Evolutionary conservation across 2,797 vertebrate genomes (phyloP).

Genomic region (Leuciscus waleckii): DNA sequence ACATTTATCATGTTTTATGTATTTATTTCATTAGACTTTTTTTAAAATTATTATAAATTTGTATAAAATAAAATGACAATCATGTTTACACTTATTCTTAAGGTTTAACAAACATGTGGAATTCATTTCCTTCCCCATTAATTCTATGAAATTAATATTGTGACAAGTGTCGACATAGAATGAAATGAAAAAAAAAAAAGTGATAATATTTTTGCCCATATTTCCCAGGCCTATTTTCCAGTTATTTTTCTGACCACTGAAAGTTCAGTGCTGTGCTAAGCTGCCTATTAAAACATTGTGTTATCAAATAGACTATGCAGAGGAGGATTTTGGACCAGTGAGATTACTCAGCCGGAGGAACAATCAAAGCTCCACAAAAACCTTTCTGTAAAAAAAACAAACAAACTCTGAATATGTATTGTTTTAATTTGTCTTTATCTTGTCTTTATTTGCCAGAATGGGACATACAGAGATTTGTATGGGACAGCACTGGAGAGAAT

Average conservation of each 20-base stretch:
- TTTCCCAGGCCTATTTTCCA: background rate
- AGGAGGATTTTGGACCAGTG: background rate
- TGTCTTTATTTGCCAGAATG: conserved; percentile 69
- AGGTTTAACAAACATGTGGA: background rate
- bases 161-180: background rate
- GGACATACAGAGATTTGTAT: conserved; percentile 77
- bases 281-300: background rate
- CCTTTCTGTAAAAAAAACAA: background rate
- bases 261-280: background rate
- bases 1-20: background rate
- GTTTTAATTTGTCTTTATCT: background rate
- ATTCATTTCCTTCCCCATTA: background rate
- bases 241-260: background rate
- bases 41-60: background rate
- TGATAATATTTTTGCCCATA: background rate
- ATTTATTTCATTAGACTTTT: background rate
- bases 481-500: conserved; percentile 70
- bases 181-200: background rate
- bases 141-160: background rate
- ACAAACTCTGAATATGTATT: background rate
- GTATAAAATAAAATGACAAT: background rate
- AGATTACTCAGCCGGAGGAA: background rate
- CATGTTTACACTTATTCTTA: background rate
- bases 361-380: background rate
- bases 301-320: background rate